phyloP scores from a whole-genome alignment of 2,797 vertebrate genomes.

The Onychomys arenicola region DNA sequence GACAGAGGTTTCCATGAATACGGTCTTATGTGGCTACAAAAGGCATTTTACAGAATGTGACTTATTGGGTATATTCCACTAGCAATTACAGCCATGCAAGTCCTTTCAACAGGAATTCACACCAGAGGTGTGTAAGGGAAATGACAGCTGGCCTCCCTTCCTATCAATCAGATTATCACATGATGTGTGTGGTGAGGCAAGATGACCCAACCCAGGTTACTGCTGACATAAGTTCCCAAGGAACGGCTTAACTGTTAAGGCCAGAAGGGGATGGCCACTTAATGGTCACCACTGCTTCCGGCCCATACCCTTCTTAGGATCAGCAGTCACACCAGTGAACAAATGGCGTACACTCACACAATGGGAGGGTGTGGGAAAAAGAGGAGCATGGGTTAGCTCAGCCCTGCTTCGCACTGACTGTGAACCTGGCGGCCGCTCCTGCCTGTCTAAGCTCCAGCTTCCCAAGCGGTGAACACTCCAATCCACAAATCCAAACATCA shows the following conservation, averaged over 20 bases:
- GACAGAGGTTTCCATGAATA: slow-evolving; percentile 73
- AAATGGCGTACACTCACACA: not conserved
- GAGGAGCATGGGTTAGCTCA: not conserved
- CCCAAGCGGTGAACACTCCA: not conserved
- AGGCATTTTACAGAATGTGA: slow-evolving; percentile 61
- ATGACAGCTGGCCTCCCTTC: not conserved
- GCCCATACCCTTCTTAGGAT: not conserved
- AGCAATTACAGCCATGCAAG: slow-evolving; percentile 56
- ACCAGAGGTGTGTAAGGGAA: not conserved
- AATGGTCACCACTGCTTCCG: not conserved
- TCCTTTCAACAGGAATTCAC: slow-evolving; percentile 58
- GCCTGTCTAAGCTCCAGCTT: not conserved
- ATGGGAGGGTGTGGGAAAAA: not conserved
- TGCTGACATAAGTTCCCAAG: not conserved
- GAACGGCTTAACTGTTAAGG: not conserved
- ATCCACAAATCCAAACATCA: not conserved
- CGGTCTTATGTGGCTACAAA: slow-evolving; percentile 54
- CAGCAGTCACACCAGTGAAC: not conserved
- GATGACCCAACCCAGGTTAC: not conserved
- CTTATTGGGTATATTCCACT: slow-evolving; percentile 37
- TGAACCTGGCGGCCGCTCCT: not conserved
- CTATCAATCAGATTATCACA: not conserved
- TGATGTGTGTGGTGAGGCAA: not conserved
- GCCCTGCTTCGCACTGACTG: not conserved
- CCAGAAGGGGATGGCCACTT: not conserved